These are phyloP conservation scores for Nothobranchius kuhntae DNA, from an alignment of 2,113 vertebrate species.

Conservation along the genomic window DNA sequence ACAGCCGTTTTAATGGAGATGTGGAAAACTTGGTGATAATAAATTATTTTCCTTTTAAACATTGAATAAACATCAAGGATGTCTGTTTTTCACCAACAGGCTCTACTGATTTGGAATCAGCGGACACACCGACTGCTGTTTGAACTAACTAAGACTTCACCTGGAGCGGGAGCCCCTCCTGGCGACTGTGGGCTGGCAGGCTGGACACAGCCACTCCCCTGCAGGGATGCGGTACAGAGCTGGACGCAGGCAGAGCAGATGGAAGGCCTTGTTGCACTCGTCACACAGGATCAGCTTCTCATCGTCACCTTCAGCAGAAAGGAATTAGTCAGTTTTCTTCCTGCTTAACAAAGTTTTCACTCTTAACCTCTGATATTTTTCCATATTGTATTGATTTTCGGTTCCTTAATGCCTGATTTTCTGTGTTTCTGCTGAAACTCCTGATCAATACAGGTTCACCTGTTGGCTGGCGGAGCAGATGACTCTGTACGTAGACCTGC, in stretches of 20 bases:
- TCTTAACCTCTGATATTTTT: no score
- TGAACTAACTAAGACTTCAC: conserved; percentile 60
- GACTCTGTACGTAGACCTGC: conserved; percentile 47
- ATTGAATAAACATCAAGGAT: no score
- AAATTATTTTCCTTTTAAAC: no score
- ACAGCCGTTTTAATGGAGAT: no score
- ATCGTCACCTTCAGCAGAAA: conserved; percentile 85
- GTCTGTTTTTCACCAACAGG: no score
- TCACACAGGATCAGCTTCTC: conserved; percentile 97
- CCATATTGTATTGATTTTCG: neutral
- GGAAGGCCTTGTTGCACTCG: conserved; percentile 98
- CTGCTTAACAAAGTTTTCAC: neutral
- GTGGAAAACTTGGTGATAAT: no score
- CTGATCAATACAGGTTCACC: conserved; percentile 49
- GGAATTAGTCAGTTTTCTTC: neutral
- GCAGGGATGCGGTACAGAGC: conserved; percentile 91
- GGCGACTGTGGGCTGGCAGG: conserved; percentile 90
- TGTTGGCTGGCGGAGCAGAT: conserved; percentile 16
- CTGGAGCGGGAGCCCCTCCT: conserved; percentile 89
- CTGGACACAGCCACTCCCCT: conserved; percentile 94
- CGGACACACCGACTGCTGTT: no score
- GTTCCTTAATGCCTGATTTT: neutral
- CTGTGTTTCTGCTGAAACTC: conserved; percentile 10
- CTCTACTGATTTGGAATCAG: no score
- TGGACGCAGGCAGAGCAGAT: conserved; percentile 93